Evolutionary conservation across 2,888 invertebrate genomes (phyloP), one percentile per base, ranked within the genome.

Genomic region (Mycalesis mineus): DNA sequence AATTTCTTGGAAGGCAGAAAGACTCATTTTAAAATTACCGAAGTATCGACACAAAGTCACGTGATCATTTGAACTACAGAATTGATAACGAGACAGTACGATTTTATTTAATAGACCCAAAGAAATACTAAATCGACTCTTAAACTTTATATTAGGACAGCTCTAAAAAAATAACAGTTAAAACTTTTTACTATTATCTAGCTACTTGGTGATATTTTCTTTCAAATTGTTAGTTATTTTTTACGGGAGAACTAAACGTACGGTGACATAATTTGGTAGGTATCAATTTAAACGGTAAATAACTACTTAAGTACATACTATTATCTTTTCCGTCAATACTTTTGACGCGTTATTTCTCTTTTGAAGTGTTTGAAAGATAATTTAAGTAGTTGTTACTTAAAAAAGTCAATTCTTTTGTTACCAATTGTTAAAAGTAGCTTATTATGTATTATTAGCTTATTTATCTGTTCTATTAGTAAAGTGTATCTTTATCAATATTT

Each of bases 271-370:
- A 29, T 45, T 45, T 29, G 13, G 45, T 45, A 33, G 4, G 29
- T n/a, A 29, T 22, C 13, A 44, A 42, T 36, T 36, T 11, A 29
- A 45, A 29, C 29, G 29, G 5, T 29, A 45, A 8, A 29, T 4
- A 45, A 45, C 29, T 45, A 5, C 29, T 4, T 22, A 22, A 22
- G 22, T 22, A 22, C 14, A 14, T 29, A 29, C 9, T 6, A 29
- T 45, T 45, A 45, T 45, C 14, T 45, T 31, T 45, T 7, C n/a
- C 1, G 22, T 42, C 28, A 45, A 45, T 45, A 45, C 29, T 45
- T 45, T 45, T 45, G 13, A 13, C 29, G 14, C 45, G 29, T 31
- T 4, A 31, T 45, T 14, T 45, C 13, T 8, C 45, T 45, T 9
- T 45, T 14, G 6, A 14, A 29, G 29, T 45, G 44, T 44, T 44